Conservation (phyloP, 2,888 invertebrate genomes). For the Celastrina argiolus region DNA sequence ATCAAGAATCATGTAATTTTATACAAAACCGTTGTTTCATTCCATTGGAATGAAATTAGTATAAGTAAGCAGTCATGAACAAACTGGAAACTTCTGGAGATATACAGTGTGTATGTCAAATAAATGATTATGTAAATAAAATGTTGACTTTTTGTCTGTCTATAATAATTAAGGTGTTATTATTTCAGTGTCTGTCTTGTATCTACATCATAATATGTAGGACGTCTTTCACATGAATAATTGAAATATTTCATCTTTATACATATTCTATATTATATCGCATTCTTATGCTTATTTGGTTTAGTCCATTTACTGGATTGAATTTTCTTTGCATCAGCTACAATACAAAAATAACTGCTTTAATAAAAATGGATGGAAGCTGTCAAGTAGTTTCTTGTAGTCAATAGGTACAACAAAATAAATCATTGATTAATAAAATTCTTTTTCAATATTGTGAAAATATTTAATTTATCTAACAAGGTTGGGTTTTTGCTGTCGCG, state of each 20-base stretch:
- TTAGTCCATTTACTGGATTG: too few relatives aligned
- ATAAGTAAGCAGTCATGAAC: constrained; percentile 74
- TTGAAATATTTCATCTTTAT: too few relatives aligned
- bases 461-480: constrained; percentile 47
- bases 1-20: constrained; percentile 75
- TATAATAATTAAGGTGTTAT: constrained; percentile 27
- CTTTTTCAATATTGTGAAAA: not conserved
- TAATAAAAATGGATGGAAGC: too few relatives aligned
- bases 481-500: constrained; percentile 72
- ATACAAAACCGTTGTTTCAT: constrained; percentile 68
- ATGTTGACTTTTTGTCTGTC: constrained; percentile 63
- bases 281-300: too few relatives aligned
- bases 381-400: too few relatives aligned
- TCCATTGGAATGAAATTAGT: constrained; percentile 68
- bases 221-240: too few relatives aligned
- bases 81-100: constrained; percentile 55
- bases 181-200: not conserved
- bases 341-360: too few relatives aligned
- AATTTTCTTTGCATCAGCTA: not conserved
- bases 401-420: too few relatives aligned
- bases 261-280: too few relatives aligned
- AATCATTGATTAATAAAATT: not conserved
- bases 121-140: constrained; percentile 74
- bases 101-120: constrained; percentile 73
- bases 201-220: too few relatives aligned